Base-by-base conservation (phyloP, 2,888 invertebrate species). In the Anthophora plumipes region DNA sequence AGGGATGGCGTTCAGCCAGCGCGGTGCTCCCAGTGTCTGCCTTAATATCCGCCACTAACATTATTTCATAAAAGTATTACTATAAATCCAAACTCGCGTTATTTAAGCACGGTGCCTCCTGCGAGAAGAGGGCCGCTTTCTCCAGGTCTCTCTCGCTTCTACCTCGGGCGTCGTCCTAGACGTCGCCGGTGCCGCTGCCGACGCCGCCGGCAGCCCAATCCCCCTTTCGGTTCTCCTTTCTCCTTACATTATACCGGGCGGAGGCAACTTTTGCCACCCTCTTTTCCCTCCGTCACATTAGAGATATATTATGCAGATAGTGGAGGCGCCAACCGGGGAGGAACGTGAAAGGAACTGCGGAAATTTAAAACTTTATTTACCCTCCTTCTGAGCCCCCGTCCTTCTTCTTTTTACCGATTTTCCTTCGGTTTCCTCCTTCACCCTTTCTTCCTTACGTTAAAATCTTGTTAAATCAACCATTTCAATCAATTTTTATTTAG, bases 1-100 rank as follows among this genome's bases (percentile, higher is more conserved):
- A 72, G 67, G 87, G 88, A 87, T 88, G 88, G 88, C 88, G 82
- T 60, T 82, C 73, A 84, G 89, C 89, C 89, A 88, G 84, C 81
- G 84, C 81, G 80, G 80, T 79, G 88, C 85, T 90, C 89, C 88
- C 91, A 89, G 90, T 92, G 93, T 93, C 93, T 92, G 92, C 91
- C 91, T 93, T 93, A 93, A 93, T 93, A 93, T 93, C 93, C 93
- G 92, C 93, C 92, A 92, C 93, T 93, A 93, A 93, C 93, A 92
- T 93, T 93, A 93, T 93, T 93, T 93, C 93, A 93, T 93, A 93
- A 93, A 93, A 93, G 93, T 93, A 93, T 93, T 91, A 93, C 93
- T 92, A 93, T 93, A 93, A 93, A 93, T 93, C 89, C 90, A 90
- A 93, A 93, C 91, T 92, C 92, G 90, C 92, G 92, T 93, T 93